These are phyloP conservation scores for Gracilinanus agilis DNA, from an alignment of 2,113 vertebrate species.

Conservation along the genomic window DNA sequence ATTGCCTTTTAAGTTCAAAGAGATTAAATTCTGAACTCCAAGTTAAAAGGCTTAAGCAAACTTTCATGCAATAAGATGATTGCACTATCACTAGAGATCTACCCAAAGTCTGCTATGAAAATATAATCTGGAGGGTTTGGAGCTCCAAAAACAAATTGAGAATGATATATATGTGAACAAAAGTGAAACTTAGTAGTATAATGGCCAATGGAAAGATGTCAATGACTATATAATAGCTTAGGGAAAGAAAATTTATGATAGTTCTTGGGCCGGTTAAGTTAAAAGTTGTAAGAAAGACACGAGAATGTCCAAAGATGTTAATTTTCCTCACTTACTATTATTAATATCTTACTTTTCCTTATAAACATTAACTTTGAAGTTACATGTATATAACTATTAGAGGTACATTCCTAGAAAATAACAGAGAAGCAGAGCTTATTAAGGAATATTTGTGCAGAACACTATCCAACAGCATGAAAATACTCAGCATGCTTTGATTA, in stretches of 20 bases:
- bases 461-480: not conserved
- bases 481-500: not conserved
- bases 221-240: accelerated
- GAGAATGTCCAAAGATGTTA: not conserved
- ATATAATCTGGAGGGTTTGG: not conserved
- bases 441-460: not conserved
- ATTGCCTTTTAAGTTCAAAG: not conserved
- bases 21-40: not conserved
- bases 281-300: not conserved
- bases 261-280: not conserved
- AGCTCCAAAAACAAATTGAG: not conserved
- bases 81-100: not conserved
- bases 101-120: not conserved
- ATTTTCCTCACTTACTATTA: not conserved
- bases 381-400: not conserved
- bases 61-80: not conserved
- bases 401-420: not conserved
- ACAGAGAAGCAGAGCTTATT: constrained; percentile 20
- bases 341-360: not conserved
- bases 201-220: not conserved
- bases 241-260: not conserved
- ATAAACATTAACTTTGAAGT: not conserved
- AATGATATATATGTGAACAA: not conserved
- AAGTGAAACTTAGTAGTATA: not conserved
- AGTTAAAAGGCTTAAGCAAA: not conserved